Base-by-base conservation (phyloP, 1,140 invertebrate species). In the Penaeus vannamei region DNA sequence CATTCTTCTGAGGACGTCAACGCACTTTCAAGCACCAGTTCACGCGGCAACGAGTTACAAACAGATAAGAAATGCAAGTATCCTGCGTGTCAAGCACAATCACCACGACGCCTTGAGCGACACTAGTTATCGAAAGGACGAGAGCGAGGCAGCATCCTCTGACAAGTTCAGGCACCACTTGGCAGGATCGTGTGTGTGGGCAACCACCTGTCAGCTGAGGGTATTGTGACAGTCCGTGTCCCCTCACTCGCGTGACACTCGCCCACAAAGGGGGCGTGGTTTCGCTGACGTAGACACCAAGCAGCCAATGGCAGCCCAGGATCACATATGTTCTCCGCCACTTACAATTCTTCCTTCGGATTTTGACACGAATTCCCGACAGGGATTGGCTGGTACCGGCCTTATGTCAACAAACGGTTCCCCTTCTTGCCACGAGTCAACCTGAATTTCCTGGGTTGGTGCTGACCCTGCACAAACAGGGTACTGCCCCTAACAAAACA, bases 161-260 rank as follows among this genome's bases (percentile, higher is more conserved):
- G 72, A 76, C 72, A 76, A 36, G 29, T 32, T 29, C 22, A 53
- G 53, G 53, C 53, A 53, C 53, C 53, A 53, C 53, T 53, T 53
- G 53, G 72, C 72, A 36, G 42, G 72, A 76, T 76, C 42, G 72
- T 76, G 29, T 76, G 72, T 76, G 72, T 29, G 29, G 72, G 42
- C 72, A 76, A 76, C 72, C 72, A 76, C 72, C 72, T 76, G 72
- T 76, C 72, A 32, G 72, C 26, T 29, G 42, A 36, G 72, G 72
- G 29, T 76, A 32, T 29, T 29, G 42, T 76, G 72, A 76, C 72
- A 76, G 72, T 76, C 53, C 53, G 72, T 76, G 29, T 76, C 72
- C 72, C 72, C 72, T 76, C 42, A 36, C 72, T 36, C 72, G 29
- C 72, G 72, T 76, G 72, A 76, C 72, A 76, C 72, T 32, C 29